Evolutionary conservation across 2,797 vertebrate genomes (phyloP).

Genomic region (Epinephelus awoara): DNA sequence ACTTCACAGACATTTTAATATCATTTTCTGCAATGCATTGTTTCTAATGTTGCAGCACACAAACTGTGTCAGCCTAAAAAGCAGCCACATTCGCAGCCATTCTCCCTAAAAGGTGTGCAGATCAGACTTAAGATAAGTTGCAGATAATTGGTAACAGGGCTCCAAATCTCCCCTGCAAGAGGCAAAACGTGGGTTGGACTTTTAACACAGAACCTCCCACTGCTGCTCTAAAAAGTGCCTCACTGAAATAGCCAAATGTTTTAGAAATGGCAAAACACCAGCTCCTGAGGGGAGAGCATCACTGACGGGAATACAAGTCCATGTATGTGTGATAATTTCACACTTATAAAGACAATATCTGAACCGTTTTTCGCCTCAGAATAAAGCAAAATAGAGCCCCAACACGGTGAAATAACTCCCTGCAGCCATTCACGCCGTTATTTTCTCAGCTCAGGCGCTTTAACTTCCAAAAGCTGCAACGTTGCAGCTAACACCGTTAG

Average conservation of each 20-base stretch:
- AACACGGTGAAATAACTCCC: conserved; percentile 14
- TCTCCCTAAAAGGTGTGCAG: not conserved
- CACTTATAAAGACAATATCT: not conserved
- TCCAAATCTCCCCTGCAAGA: not conserved
- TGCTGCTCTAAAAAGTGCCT: not conserved
- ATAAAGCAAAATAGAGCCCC: not conserved
- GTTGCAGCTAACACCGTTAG: conserved; percentile 9
- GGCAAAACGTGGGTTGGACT: conserved; percentile 40
- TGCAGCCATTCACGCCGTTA: not conserved
- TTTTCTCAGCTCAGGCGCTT: not conserved
- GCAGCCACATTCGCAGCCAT: not conserved
- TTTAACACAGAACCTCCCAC: conserved; percentile 33
- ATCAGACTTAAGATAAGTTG: conserved; percentile 26
- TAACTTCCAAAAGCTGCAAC: conserved; percentile 8
- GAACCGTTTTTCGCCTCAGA: not conserved
- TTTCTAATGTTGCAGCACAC: not conserved
- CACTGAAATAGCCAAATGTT: not conserved
- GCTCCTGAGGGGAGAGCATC: too few relatives aligned
- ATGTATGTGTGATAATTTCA: not conserved
- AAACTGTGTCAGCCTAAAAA: not conserved
- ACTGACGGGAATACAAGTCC: not conserved
- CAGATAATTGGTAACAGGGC: not conserved
- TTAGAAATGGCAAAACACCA: not conserved
- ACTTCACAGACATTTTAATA: not conserved
- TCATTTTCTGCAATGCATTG: not conserved